phyloP scores from a whole-genome alignment of 2,113 vertebrate genomes.

The Sterrhoptilus dennistouni region DNA sequence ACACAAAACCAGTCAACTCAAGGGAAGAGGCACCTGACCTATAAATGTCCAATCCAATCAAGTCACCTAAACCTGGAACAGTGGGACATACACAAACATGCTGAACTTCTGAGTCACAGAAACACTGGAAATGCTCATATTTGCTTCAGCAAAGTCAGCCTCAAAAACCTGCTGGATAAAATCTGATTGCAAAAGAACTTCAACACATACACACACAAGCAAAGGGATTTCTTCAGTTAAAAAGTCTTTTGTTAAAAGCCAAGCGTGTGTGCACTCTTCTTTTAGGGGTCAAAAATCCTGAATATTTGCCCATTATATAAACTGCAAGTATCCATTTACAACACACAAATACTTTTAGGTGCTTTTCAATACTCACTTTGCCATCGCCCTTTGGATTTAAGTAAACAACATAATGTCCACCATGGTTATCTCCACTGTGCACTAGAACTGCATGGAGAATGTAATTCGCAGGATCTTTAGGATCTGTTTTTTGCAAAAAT shows the following conservation, averaged over 20 bases:
- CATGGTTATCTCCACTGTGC: constrained; percentile 98
- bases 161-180: not conserved
- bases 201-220: not conserved
- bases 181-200: not conserved
- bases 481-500: constrained; percentile 97
- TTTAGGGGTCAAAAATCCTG: not conserved
- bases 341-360: not conserved
- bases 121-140: not conserved
- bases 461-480: constrained; percentile 97
- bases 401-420: constrained; percentile 98
- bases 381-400: constrained; percentile 97
- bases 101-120: not conserved
- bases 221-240: not conserved
- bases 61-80: not conserved
- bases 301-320: not conserved
- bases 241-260: not conserved
- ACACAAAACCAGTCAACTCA: not conserved
- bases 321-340: not conserved
- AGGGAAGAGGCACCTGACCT: constrained; percentile 22
- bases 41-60: not conserved
- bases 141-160: not conserved
- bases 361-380: constrained; percentile 85
- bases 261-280: not conserved
- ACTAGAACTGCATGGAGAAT: constrained; percentile 97
- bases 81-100: not conserved